Conservation (phyloP, 2,113 vertebrate genomes). For the Siphamia tubifer region DNA sequence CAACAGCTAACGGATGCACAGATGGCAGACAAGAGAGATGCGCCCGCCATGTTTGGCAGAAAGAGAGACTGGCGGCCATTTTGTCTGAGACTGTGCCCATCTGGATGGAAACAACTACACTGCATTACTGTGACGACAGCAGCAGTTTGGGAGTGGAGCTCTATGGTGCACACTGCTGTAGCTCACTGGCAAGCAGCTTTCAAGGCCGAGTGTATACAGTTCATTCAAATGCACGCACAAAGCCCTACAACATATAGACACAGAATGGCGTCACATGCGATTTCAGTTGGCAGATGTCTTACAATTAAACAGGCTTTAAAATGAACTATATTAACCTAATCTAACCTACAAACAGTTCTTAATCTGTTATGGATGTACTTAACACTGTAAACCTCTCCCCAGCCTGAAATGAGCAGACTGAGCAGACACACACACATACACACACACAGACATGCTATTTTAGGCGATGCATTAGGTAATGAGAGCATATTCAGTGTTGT, state of each 20-base stretch:
- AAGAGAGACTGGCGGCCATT: slow-evolving; percentile 74
- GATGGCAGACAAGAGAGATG: slow-evolving; percentile 73
- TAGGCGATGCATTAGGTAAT: slow-evolving; percentile 2
- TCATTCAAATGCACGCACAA: slow-evolving; percentile 21
- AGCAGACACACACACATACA: not conserved
- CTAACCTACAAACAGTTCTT: not conserved
- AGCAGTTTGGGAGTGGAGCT: slow-evolving; percentile 54
- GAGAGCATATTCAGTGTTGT: slow-evolving; percentile 25
- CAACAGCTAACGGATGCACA: slow-evolving; percentile 71
- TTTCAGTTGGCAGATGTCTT: too few relatives aligned
- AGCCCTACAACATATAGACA: not conserved
- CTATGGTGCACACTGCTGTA: slow-evolving; percentile 37
- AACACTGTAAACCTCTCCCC: not conserved
- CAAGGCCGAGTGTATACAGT: slow-evolving; percentile 26
- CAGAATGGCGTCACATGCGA: not conserved
- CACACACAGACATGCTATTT: slow-evolving; percentile 4
- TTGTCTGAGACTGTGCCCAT: slow-evolving; percentile 79
- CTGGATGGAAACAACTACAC: slow-evolving; percentile 62
- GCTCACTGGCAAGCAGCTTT: slow-evolving; percentile 30
- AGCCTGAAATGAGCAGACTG: not conserved
- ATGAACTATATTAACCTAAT: not conserved
- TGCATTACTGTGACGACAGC: slow-evolving; percentile 52
- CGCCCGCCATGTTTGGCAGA: slow-evolving; percentile 81
- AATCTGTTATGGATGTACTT: not conserved
- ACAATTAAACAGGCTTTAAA: not conserved